Conservation (phyloP, 2,113 vertebrate species). For the Hirundichthys speculiger region DNA sequence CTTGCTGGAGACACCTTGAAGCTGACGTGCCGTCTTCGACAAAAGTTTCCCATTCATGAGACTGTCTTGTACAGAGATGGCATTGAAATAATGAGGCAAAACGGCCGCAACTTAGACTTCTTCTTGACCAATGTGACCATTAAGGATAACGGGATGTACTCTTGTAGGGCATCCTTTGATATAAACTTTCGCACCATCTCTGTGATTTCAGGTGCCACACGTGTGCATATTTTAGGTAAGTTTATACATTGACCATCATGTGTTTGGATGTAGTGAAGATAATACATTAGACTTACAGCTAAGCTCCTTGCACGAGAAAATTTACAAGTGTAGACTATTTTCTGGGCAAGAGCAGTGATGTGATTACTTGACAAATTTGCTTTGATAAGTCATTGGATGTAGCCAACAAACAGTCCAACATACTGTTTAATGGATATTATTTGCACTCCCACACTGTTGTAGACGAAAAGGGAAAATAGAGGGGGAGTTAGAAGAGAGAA, state of each 20-base stretch:
- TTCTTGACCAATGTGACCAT: constrained; percentile 41
- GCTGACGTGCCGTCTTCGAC: constrained; percentile 60
- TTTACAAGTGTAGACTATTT: not conserved
- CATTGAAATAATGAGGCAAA: constrained; percentile 46
- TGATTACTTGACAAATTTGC: too few species aligned
- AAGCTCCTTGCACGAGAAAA: not conserved
- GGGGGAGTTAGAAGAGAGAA: too few species aligned
- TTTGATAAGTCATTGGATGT: too few species aligned
- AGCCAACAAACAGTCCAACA: too few species aligned
- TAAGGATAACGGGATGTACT: constrained; percentile 64
- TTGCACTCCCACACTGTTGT: too few species aligned
- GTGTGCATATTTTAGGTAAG: constrained; percentile 70
- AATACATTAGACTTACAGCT: not conserved
- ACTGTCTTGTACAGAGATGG: constrained; percentile 71
- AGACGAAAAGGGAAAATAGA: too few species aligned
- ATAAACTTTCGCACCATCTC: accelerated
- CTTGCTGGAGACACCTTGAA: constrained; percentile 48
- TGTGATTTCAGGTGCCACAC: constrained; percentile 27
- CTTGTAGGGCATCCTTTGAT: constrained; percentile 74
- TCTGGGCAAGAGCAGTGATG: too few species aligned
- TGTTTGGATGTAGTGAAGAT: not conserved
- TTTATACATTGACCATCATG: not conserved
- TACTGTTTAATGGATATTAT: too few species aligned
- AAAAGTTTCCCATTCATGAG: constrained; percentile 5
- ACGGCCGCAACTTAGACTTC: not conserved